Evolutionary conservation across 2,113 vertebrate genomes (phyloP).

Genomic region (Macquaria ambigua): DNA sequence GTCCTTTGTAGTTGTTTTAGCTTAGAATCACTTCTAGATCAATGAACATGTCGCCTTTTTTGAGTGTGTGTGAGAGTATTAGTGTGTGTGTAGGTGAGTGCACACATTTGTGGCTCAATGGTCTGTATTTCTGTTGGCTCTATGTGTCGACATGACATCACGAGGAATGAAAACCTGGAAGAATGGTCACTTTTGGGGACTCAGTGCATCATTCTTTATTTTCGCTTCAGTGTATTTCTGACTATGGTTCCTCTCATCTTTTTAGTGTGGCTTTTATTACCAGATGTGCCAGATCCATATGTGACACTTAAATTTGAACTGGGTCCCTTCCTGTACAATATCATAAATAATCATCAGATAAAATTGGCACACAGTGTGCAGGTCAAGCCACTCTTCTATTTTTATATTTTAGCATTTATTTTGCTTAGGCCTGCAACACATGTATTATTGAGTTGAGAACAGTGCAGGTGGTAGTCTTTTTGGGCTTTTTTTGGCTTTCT

Average conservation of each 20-base stretch:
- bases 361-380: not conserved
- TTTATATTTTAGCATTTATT: constrained; percentile 22
- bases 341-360: constrained; percentile 30
- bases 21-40: constrained; percentile 79
- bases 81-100: constrained; percentile 35
- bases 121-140: constrained; percentile 29
- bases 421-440: not conserved
- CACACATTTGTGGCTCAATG: constrained; percentile 33
- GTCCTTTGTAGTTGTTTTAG: constrained; percentile 74
- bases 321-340: not conserved
- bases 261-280: constrained; percentile 17
- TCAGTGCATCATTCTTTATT: constrained; percentile 7
- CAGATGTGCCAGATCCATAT: constrained; percentile 2
- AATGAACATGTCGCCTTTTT: constrained; percentile 74
- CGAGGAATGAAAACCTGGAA: constrained; percentile 30
- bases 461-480: not conserved
- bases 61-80: constrained; percentile 50
- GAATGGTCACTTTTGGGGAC: constrained; percentile 18
- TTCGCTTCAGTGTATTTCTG: not conserved
- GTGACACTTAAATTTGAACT: constrained; percentile 15
- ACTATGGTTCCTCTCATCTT: not conserved
- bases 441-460: constrained; percentile 8
- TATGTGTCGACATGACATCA: constrained; percentile 21
- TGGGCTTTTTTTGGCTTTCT: not conserved
- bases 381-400: constrained; percentile 15